Evolutionary conservation across 2,113 vertebrate genomes (phyloP).

Genomic region (Gambusia holbrooki): DNA sequence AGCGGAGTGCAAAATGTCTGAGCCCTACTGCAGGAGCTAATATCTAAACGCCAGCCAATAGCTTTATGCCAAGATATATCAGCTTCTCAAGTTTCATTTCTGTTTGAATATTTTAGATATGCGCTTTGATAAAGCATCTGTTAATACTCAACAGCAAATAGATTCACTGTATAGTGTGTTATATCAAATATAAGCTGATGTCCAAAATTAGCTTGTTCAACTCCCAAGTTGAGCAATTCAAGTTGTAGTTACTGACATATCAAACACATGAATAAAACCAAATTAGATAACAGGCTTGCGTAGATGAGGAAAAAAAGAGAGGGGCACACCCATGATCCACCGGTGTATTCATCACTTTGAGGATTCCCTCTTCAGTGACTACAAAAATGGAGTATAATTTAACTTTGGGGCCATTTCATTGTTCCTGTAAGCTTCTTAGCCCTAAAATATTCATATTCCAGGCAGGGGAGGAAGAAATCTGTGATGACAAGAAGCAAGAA

Average conservation of each 20-base stretch:
- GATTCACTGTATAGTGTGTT: no score
- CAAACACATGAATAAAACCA: constrained; percentile 45
- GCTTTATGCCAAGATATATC: no score
- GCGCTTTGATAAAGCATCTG: no score
- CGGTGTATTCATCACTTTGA: constrained; percentile 57
- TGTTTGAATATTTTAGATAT: no score
- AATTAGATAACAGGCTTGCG: constrained; percentile 46
- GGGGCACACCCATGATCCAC: constrained; percentile 40
- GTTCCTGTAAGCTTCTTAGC: constrained; percentile 84
- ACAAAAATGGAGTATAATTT: constrained; percentile 80
- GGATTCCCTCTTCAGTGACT: constrained; percentile 64
- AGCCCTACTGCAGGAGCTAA: no score
- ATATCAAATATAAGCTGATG: no score
- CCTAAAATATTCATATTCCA: constrained; percentile 84
- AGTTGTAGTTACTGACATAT: constrained; percentile 23
- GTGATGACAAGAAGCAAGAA: no score
- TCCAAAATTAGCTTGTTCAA: neutral
- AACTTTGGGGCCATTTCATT: constrained; percentile 81
- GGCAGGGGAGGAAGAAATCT: no score
- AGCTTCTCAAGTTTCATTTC: no score
- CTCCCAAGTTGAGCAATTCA: constrained; percentile 4
- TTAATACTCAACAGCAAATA: no score
- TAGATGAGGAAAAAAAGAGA: constrained; percentile 24
- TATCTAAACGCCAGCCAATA: neutral
- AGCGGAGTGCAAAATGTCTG: no score